Base-by-base conservation (phyloP, 2,113 vertebrate genomes). In the Motacilla alba region DNA sequence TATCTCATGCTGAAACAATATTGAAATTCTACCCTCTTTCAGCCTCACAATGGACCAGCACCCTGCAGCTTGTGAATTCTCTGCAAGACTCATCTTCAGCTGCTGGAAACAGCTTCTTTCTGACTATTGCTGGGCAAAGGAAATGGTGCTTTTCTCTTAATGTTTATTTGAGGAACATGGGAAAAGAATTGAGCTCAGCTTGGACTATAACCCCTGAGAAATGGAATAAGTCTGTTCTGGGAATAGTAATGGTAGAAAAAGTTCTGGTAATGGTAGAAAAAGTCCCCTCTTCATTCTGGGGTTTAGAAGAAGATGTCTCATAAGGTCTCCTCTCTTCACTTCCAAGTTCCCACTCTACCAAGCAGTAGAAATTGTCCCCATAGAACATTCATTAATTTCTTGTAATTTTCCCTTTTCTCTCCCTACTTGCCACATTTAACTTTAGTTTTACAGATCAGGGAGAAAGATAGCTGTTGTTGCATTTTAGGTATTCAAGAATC, bases 31-130 rank as follows among this genome's bases (percentile, higher is more conserved):
- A 11, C 24, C 13, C 4, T 63, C 22, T 41, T 85, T 47, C 24
- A 63, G 66, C 4, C 8, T 62, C 15, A 22, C 0, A 0, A 8
- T 15, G 17, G 46, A 53, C 22, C 27, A 81, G 46, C 27, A 35
- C 3, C 7, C 39, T 33, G 2, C 24, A 43, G 47, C 37, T 59
- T 22, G 7, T 23, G 13, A 3, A 44, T 4, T 20, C 13, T n/a
- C 43, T 39, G n/a, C 0, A 11, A 55, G 35, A 58, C 12, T 19
- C 9, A 31, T 33, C 10, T 62, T 63, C 39, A 70, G 23, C 50
- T 82, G 24, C n/a, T 23, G 27, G 31, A 86, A 64, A 52, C 5
- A 20, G 7, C 11, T 85, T 11, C 13, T 88, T 80, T 56, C n/a
- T 77, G 31, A 37, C 13, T 41, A 50, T 7, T 75, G 15, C 43